Conservation (phyloP, 2,888 invertebrate genomes). For the Hirtodrosophila confusa region DNA sequence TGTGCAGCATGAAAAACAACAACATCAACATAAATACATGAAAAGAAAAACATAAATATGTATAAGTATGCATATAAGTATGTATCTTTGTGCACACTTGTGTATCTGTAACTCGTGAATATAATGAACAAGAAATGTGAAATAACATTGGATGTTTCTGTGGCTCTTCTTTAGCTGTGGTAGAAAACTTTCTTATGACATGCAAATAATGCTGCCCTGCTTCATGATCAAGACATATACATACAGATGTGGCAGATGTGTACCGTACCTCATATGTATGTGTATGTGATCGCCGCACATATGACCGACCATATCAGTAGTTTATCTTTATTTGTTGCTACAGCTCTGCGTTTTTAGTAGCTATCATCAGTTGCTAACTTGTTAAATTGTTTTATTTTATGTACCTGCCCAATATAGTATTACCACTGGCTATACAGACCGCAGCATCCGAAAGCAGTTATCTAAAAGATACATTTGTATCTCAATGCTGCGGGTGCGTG, state of each 20-base stretch:
- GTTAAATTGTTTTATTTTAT: slow-evolving; percentile 28
- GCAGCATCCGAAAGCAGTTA: slow-evolving; percentile 19
- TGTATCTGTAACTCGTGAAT: slow-evolving; percentile 13
- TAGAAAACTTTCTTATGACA: not conserved
- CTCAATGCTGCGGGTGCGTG: slow-evolving; percentile 31
- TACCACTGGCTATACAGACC: slow-evolving; percentile 6
- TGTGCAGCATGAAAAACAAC: slow-evolving; percentile 52
- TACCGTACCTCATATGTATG: slow-evolving; percentile 2
- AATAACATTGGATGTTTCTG: slow-evolving; percentile 17
- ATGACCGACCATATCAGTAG: slow-evolving; percentile 8
- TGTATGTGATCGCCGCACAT: too few relatives aligned
- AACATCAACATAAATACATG: slow-evolving; percentile 28
- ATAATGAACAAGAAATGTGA: slow-evolving; percentile 15
- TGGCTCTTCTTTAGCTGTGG: not conserved
- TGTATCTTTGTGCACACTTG: not conserved
- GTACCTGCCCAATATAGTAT: slow-evolving; percentile 21
- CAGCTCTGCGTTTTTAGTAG: not conserved
- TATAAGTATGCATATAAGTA: slow-evolving; percentile 17
- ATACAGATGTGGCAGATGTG: not conserved
- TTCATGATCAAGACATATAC: not conserved
- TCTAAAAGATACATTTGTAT: slow-evolving; percentile 31
- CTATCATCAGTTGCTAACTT: slow-evolving; percentile 28
- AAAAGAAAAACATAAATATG: slow-evolving; percentile 11
- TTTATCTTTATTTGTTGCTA: slow-evolving; percentile 19
- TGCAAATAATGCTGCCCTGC: not conserved